Percentiles rank a stretch among this genome's conserved stretches.
These are phyloP conservation scores for Aphelenchoides besseyi DNA, from an alignment of 1,140 invertebrate genomes.

Conservation along the genomic window DNA sequence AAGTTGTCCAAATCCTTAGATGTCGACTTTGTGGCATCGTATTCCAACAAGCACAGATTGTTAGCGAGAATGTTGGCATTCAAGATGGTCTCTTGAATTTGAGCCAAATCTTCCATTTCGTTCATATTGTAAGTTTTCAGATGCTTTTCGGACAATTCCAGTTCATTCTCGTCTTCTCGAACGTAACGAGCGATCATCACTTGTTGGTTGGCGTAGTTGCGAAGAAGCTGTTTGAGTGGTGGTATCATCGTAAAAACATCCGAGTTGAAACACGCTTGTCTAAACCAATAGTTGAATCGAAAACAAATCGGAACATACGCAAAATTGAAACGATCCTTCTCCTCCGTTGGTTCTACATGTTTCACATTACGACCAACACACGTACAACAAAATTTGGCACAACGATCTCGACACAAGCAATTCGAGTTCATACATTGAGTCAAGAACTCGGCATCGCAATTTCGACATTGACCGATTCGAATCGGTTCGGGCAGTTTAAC, in stretches of 20 bases:
- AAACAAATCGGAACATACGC: not conserved
- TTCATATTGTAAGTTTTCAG: not conserved
- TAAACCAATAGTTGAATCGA: not conserved
- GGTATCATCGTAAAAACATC: not conserved
- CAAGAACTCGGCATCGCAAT: not conserved
- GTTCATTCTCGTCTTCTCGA: not conserved
- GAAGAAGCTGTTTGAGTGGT: not conserved
- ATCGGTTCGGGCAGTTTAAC: not conserved
- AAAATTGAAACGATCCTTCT: slow-evolving; percentile 4
- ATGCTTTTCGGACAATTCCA: not conserved
- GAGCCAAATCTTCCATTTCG: not conserved
- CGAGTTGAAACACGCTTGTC: not conserved
- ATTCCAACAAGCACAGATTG: slow-evolving; percentile 17
- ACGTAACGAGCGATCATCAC: not conserved
- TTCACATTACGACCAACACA: not conserved
- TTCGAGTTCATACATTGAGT: not conserved
- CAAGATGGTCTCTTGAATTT: slow-evolving; percentile 6
- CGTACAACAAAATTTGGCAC: not conserved
- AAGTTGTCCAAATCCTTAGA: not conserved
- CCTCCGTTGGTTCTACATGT: not conserved
- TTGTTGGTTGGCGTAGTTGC: not conserved
- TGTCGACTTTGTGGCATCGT: not conserved
- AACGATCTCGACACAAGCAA: not conserved
- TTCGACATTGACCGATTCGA: not conserved
- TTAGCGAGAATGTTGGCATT: not conserved